A percentile compares a stretch with the other conserved stretches of the same genome.
phyloP scores from a whole-genome alignment of 1,140 invertebrate genomes.

The Trissolcus basalis region DNA sequence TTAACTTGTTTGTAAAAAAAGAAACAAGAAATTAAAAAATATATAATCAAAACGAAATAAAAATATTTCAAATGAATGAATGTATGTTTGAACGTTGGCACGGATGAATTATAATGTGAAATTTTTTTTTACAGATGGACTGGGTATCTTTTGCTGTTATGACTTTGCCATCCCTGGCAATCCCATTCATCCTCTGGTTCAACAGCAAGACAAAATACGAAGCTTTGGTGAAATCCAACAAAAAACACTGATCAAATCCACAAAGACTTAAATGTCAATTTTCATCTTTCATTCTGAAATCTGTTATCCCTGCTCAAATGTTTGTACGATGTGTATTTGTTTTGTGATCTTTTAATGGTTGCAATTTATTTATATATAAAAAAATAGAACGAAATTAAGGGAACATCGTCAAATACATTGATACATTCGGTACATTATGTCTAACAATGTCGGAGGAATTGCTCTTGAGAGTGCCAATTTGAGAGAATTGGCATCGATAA shows the following conservation, averaged over 20 bases:
- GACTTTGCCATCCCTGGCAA: conserved; percentile 94
- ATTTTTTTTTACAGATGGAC: conserved; percentile 82
- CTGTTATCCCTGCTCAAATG: conserved; percentile 58
- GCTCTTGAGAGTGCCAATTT: too few species aligned
- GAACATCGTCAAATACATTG: too few species aligned
- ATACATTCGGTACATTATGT: too few species aligned
- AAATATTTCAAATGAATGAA: too few species aligned
- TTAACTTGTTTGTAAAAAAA: conserved; percentile 5
- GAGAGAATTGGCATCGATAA: too few species aligned
- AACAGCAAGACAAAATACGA: conserved; percentile 97
- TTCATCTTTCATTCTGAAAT: conserved; percentile 33
- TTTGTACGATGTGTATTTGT: conserved; percentile 67
- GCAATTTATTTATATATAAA: conserved; percentile 69
- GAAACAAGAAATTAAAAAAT: conserved; percentile 1
- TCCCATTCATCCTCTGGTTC: conserved; percentile 96
- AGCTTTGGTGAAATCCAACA: conserved; percentile 77
- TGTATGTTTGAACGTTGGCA: too few species aligned
- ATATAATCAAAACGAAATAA: neutral
- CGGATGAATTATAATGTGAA: too few species aligned
- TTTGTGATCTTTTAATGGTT: conserved; percentile 70
- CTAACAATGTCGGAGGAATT: too few species aligned
- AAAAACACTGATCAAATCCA: conserved; percentile 68
- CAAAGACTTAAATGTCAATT: conserved; percentile 5
- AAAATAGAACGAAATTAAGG: too few species aligned
- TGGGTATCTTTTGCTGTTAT: conserved; percentile 98